These are phyloP conservation scores for Cyanoramphus novaezelandiae DNA, from an alignment of 2,113 vertebrate genomes.

Conservation along the genomic window DNA sequence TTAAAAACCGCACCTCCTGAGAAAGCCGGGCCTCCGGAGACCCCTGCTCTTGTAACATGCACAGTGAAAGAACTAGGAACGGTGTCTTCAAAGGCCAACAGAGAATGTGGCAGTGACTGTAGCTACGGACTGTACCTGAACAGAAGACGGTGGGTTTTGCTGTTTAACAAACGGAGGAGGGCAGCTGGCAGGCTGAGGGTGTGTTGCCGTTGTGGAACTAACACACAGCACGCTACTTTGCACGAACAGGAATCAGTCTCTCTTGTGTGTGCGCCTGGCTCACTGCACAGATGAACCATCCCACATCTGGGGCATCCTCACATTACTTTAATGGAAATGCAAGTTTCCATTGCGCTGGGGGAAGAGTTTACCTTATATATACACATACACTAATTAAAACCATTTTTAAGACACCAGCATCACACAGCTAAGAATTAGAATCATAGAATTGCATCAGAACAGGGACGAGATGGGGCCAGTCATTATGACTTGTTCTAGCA, in stretches of 20 bases:
- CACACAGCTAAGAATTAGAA: background rate
- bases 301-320: background rate
- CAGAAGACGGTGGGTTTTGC: background rate
- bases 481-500: background rate
- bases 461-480: background rate
- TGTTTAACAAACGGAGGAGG: background rate
- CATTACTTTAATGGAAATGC: background rate
- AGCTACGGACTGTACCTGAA: background rate
- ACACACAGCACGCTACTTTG: background rate
- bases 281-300: background rate
- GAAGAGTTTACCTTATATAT: background rate
- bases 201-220: background rate
- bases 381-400: background rate
- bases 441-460: background rate
- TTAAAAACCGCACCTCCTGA: background rate
- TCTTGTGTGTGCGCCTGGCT: background rate
- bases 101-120: background rate
- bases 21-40: background rate
- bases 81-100: background rate
- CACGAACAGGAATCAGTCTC: background rate
- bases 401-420: background rate
- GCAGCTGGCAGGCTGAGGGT: background rate
- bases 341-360: background rate
- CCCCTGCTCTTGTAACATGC: background rate
- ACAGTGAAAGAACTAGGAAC: background rate